Percentiles rank a stretch among this genome's conserved stretches.
phyloP scores from a whole-genome alignment of 2,888 invertebrate species.

The Nysson spinosus region DNA sequence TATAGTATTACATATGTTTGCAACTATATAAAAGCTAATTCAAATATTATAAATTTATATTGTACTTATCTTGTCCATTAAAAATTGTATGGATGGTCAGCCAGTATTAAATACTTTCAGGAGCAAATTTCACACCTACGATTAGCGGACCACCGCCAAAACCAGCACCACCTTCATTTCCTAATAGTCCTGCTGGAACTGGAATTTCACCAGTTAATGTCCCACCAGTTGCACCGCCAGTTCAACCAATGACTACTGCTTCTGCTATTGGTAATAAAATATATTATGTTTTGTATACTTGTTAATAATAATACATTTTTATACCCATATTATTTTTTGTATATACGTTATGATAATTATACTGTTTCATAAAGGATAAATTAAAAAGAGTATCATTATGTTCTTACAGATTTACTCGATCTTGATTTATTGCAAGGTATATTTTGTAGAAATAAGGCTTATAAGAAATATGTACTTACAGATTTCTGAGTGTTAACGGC shows the following conservation, averaged over 20 bases:
- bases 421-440: constrained; percentile 70
- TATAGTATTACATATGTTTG: no score
- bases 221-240: constrained; percentile 55
- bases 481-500: constrained; percentile 4
- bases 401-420: constrained; percentile 73
- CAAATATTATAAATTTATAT: constrained; percentile 21
- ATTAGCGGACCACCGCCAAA: constrained; percentile 74
- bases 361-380: no score
- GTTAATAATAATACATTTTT: neutral
- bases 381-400: constrained; percentile 44
- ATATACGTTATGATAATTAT: constrained; percentile 8
- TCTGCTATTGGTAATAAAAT: constrained; percentile 65
- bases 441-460: constrained; percentile 21
- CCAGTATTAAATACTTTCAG: constrained; percentile 47
- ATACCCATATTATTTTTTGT: constrained; percentile 7
- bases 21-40: no score
- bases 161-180: constrained; percentile 78
- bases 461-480: constrained; percentile 14
- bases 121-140: constrained; percentile 67
- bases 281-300: neutral
- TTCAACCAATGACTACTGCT: constrained; percentile 59
- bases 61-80: no score
- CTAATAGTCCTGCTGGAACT: constrained; percentile 73
- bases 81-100: neutral
- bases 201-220: constrained; percentile 62